A percentile compares a stretch with the other conserved stretches of the same genome.
Evolutionary conservation across 1,140 invertebrate genomes (phyloP).

Genomic region (Tetramorium simillimum): DNA sequence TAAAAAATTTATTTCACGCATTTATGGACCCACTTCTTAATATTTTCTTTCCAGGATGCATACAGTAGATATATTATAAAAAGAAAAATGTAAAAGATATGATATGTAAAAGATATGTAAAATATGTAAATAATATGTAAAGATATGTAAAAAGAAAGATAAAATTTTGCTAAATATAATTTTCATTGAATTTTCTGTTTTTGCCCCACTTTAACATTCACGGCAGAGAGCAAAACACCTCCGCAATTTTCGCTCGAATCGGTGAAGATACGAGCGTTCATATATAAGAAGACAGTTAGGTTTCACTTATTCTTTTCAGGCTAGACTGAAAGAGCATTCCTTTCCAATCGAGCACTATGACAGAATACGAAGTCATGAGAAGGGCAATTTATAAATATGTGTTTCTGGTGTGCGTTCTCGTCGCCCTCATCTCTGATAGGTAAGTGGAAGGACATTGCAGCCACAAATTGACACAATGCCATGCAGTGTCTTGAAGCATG

Average conservation of each 20-base stretch:
- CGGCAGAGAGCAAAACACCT: background rate
- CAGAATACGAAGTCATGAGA: background rate
- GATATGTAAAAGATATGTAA: no score
- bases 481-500: background rate
- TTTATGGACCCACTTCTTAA: no score
- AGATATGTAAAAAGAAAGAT: background rate
- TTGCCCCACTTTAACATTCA: background rate
- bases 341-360: background rate
- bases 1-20: no score
- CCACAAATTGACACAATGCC: background rate
- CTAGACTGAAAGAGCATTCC: slow-evolving; percentile 7
- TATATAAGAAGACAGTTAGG: slow-evolving; percentile 18
- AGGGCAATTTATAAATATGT: slow-evolving; percentile 2
- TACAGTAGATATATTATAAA: background rate
- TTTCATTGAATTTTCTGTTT: background rate
- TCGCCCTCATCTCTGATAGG: background rate
- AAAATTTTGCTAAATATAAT: no score
- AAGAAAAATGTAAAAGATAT: no score
- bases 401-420: background rate
- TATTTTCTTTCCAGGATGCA: background rate
- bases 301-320: slow-evolving; percentile 1
- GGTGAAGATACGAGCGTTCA: background rate
- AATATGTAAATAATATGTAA: no score
- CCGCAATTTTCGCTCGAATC: background rate
- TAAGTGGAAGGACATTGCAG: slow-evolving; percentile 45